A percentile compares a stretch with the other conserved stretches of the same genome.
phyloP scores from a whole-genome alignment of 1,140 invertebrate genomes.

The Nylanderia fulva region DNA sequence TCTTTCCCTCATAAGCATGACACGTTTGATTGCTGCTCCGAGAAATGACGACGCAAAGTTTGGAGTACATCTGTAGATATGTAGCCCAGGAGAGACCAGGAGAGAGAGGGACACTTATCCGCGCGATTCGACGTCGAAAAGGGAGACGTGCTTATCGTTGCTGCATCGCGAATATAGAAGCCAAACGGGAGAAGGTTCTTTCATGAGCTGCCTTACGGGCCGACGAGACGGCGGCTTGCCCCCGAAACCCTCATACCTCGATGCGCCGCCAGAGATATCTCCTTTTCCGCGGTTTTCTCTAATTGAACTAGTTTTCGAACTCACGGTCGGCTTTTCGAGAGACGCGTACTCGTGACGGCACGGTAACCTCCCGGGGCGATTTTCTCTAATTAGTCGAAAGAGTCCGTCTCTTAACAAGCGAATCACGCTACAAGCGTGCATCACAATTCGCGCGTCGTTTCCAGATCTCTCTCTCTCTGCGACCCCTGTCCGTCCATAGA shows the following conservation, averaged over 20 bases:
- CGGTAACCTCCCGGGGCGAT: conserved; percentile 14
- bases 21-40: background rate
- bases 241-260: conserved; percentile 84
- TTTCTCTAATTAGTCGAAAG: conserved; percentile 34
- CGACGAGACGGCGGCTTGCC: conserved; percentile 79
- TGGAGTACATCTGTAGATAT: background rate
- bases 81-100: background rate
- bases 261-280: conserved; percentile 78
- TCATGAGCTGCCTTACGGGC: conserved; percentile 73
- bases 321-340: conserved; percentile 58
- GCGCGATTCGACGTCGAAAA: conserved; percentile 29
- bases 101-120: background rate
- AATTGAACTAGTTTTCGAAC: conserved; percentile 82
- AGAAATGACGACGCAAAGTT: background rate
- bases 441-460: background rate
- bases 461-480: too few species aligned
- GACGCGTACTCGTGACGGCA: conserved; percentile 7
- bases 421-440: background rate
- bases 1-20: background rate
- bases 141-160: conserved; percentile 39
- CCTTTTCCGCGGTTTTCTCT: conserved; percentile 84
- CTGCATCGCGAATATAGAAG: conserved; percentile 52
- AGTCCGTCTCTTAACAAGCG: conserved; percentile 13
- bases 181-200: conserved; percentile 70
- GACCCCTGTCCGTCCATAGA: too few species aligned